Evolutionary conservation across 2,888 invertebrate species (phyloP).

Genomic region (Atethmia centrago): DNA sequence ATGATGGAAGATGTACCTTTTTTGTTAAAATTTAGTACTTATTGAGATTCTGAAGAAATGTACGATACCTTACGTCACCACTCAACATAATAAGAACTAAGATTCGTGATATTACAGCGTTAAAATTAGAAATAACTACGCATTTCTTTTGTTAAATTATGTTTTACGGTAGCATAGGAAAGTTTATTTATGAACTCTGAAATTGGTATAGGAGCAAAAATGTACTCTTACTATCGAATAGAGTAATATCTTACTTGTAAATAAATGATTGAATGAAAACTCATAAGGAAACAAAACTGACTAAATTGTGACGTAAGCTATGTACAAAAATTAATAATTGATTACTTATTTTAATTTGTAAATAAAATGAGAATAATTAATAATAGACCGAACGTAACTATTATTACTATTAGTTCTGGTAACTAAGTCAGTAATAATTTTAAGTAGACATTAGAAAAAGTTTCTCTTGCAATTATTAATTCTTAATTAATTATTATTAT

Average conservation of each 20-base stretch:
- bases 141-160: conserved; percentile 24
- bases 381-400: conserved; percentile 73
- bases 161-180: conserved; percentile 43
- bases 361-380: conserved; percentile 69
- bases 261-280: conserved; percentile 32
- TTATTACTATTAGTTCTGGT: conserved; percentile 80
- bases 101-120: conserved; percentile 59
- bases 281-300: conserved; percentile 12
- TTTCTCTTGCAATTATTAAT: conserved; percentile 87
- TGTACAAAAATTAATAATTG: conserved; percentile 57
- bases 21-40: conserved; percentile 31
- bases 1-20: conserved; percentile 9
- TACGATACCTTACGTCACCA: conserved; percentile 65
- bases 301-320: conserved; percentile 66
- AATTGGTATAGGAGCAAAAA: neutral
- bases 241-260: conserved; percentile 29
- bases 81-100: conserved; percentile 46
- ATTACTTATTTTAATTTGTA: conserved; percentile 70
- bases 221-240: neutral
- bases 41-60: conserved; percentile 25
- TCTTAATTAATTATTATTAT: conserved; percentile 83
- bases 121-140: conserved; percentile 50
- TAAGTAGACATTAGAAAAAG: conserved; percentile 86
- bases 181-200: conserved; percentile 21
- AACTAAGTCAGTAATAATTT: conserved; percentile 82